A percentile compares a stretch with the other conserved stretches of the same genome.
Conservation (phyloP, 2,888 invertebrate genomes). For the Lasioglossum vierecki region DNA sequence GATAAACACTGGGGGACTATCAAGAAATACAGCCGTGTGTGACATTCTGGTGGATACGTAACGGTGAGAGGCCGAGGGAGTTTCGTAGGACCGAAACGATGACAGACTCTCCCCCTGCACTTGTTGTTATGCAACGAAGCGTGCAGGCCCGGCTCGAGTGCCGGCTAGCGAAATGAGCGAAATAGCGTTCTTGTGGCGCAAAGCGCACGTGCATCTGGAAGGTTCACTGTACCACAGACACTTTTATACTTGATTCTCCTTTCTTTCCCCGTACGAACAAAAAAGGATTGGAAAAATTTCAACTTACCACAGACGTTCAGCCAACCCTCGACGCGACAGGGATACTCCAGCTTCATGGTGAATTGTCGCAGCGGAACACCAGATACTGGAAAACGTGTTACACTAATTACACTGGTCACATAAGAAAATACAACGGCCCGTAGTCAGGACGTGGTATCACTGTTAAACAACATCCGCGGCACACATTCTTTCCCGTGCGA, state of each 20-base stretch:
- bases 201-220: constrained; percentile 56
- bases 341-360: constrained; percentile 84
- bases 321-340: constrained; percentile 87
- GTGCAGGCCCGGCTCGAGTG: constrained; percentile 36
- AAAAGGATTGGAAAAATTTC: constrained; percentile 6
- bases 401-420: constrained; percentile 56
- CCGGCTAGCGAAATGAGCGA: constrained; percentile 54
- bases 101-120: constrained; percentile 24
- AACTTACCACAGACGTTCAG: constrained; percentile 86
- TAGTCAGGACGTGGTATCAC: constrained; percentile 55
- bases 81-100: constrained; percentile 22
- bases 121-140: constrained; percentile 62
- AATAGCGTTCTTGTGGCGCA: constrained; percentile 48
- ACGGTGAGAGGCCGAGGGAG: not conserved
- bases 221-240: constrained; percentile 54
- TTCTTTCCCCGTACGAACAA: not conserved
- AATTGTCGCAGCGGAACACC: constrained; percentile 24
- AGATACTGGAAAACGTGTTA: constrained; percentile 46
- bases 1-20: constrained; percentile 44
- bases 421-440: constrained; percentile 47
- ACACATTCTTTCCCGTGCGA: constrained; percentile 61
- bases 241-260: constrained; percentile 34
- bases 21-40: constrained; percentile 25
- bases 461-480: constrained; percentile 58
- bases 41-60: constrained; percentile 14